phyloP scores from a whole-genome alignment of 2,113 vertebrate species.

The Hylia prasina region DNA sequence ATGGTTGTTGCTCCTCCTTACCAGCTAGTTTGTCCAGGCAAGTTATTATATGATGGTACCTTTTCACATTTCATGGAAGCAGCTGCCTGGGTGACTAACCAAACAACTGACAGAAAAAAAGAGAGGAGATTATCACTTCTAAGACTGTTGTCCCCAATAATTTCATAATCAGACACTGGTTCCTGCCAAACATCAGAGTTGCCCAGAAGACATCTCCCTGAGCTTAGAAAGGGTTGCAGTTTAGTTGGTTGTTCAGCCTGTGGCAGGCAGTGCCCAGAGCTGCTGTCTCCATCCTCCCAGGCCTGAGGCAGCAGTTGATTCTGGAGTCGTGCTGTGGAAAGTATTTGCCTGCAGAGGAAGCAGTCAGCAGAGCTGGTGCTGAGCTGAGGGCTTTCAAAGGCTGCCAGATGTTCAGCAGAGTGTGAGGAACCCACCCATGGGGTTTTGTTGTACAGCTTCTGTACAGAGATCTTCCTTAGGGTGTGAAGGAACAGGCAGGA shows the following conservation, averaged over 20 bases:
- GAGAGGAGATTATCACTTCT: background rate
- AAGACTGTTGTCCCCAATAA: background rate
- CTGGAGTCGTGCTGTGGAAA: background rate
- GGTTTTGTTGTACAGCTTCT: background rate
- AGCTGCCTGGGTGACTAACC: conserved; percentile 12
- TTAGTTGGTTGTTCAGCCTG: background rate
- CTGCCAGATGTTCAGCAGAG: background rate
- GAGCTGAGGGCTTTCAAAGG: background rate
- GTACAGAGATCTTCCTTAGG: background rate
- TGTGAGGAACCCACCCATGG: background rate
- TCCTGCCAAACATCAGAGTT: background rate
- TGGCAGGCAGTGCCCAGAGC: background rate
- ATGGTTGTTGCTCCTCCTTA: background rate
- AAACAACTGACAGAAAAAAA: background rate
- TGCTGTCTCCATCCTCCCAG: background rate
- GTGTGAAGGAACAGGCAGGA: background rate
- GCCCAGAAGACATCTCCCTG: background rate
- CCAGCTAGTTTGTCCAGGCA: background rate
- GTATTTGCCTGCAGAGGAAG: background rate
- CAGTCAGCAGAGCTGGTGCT: background rate
- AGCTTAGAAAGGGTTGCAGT: background rate
- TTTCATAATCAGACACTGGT: background rate
- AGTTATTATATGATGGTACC: background rate
- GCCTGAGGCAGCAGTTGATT: background rate
- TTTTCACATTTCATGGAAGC: conserved; percentile 2